Conservation (phyloP, 2,797 vertebrate species). For the Tinamus major region DNA sequence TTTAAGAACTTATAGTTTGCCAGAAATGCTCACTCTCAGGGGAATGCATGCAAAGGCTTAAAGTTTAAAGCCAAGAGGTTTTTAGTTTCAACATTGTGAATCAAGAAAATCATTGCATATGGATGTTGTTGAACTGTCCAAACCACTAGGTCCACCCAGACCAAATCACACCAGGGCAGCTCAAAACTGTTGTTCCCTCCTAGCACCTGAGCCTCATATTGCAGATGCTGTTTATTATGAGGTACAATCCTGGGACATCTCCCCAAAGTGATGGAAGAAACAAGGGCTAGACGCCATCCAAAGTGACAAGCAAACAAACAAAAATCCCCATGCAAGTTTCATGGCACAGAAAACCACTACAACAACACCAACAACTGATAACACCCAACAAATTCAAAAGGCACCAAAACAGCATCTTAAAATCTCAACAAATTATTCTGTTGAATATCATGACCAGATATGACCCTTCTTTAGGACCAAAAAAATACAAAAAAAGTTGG, state of each 20-base stretch:
- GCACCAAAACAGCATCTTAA: neutral
- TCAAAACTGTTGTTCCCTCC: constrained; percentile 27
- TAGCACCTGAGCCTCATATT: constrained; percentile 29
- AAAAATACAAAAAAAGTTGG: rapidly evolving
- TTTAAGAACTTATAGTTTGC: constrained; percentile 80
- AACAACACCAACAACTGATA: neutral
- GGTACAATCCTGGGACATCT: neutral
- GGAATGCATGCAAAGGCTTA: constrained; percentile 78
- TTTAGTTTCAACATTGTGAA: constrained; percentile 78
- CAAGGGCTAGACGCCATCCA: too few species aligned
- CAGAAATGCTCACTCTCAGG: constrained; percentile 77
- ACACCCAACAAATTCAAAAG: neutral
- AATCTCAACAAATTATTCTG: neutral
- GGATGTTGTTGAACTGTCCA: constrained; percentile 66
- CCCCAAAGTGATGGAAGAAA: neutral
- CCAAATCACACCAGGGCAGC: constrained; percentile 30
- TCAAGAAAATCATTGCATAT: constrained; percentile 70
- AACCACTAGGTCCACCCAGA: constrained; percentile 41
- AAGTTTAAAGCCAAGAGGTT: constrained; percentile 77
- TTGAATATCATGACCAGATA: neutral
- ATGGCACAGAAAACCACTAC: rapidly evolving
- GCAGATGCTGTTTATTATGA: neutral
- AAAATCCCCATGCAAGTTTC: rapidly evolving
- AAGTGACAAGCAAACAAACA: neutral
- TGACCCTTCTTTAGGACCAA: rapidly evolving